These are phyloP conservation scores for Oreochromis spilurus DNA, from an alignment of 2,113 vertebrate genomes.

Conservation along the genomic window DNA sequence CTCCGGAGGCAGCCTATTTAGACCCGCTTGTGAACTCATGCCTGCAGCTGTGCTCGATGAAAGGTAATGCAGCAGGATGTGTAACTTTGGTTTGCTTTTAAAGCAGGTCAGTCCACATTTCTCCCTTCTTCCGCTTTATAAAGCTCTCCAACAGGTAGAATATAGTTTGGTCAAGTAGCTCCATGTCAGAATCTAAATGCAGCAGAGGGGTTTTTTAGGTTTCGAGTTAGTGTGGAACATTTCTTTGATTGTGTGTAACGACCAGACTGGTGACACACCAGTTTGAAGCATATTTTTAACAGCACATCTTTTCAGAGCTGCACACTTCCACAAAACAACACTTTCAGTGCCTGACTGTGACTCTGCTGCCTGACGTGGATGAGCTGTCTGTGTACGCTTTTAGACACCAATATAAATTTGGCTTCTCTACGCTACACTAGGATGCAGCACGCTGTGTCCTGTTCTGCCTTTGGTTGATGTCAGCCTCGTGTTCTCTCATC, in stretches of 20 bases:
- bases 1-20: background rate
- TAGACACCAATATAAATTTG: background rate
- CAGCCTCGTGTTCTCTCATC: background rate
- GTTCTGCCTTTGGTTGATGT: background rate
- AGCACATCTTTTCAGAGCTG: background rate
- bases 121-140: background rate
- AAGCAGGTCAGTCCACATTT: background rate
- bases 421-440: background rate
- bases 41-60: background rate
- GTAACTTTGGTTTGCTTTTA: background rate
- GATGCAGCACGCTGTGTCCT: background rate
- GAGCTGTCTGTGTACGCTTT: background rate
- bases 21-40: background rate
- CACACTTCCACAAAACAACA: background rate
- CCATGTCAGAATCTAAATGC: background rate
- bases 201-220: background rate
- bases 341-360: background rate
- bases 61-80: background rate
- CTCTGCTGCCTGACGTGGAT: background rate
- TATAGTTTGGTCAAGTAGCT: background rate
- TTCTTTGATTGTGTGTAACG: background rate
- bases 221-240: background rate
- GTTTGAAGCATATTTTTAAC: slow-evolving; percentile 16
- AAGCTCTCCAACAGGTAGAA: background rate
- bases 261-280: slow-evolving; percentile 25